phyloP scores from a whole-genome alignment of 2,888 invertebrate genomes.

The Tanytarsus gracilentus region DNA sequence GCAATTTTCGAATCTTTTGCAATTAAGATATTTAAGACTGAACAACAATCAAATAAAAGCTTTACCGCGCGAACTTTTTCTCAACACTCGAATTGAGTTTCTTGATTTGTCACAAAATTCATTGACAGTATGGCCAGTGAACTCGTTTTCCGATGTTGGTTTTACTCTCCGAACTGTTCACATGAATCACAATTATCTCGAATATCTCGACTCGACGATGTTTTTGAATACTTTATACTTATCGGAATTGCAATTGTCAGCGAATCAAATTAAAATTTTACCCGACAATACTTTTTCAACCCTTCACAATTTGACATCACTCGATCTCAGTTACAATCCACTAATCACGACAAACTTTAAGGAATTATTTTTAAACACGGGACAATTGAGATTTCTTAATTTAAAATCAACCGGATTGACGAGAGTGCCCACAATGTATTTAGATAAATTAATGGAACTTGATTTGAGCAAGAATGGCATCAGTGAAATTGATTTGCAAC shows the following conservation, averaged over 20 bases:
- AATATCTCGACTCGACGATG: slow-evolving; percentile 79
- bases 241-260: slow-evolving; percentile 64
- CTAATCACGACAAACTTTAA: slow-evolving; percentile 76
- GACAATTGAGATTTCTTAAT: slow-evolving; percentile 66
- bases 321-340: slow-evolving; percentile 73
- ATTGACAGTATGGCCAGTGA: slow-evolving; percentile 68
- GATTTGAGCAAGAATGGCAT: slow-evolving; percentile 74
- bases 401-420: slow-evolving; percentile 69
- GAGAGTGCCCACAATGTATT: slow-evolving; percentile 64
- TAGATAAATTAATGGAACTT: slow-evolving; percentile 67
- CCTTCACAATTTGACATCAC: slow-evolving; percentile 63
- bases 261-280: slow-evolving; percentile 72
- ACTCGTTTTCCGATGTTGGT: slow-evolving; percentile 68
- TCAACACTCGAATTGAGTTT: slow-evolving; percentile 69
- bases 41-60: slow-evolving; percentile 63
- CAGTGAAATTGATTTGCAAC: slow-evolving; percentile 58
- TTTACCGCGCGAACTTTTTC: slow-evolving; percentile 67
- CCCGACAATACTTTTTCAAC: slow-evolving; percentile 84
- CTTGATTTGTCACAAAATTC: slow-evolving; percentile 71
- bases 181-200: slow-evolving; percentile 68
- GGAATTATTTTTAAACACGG: slow-evolving; percentile 78
- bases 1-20: slow-evolving; percentile 68
- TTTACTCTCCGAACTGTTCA: slow-evolving; percentile 69
- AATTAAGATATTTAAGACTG: slow-evolving; percentile 62
- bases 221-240: slow-evolving; percentile 75